These are phyloP conservation scores for Tribolium castaneum DNA, from an alignment of 1,140 invertebrate species.

Conservation along the genomic window DNA sequence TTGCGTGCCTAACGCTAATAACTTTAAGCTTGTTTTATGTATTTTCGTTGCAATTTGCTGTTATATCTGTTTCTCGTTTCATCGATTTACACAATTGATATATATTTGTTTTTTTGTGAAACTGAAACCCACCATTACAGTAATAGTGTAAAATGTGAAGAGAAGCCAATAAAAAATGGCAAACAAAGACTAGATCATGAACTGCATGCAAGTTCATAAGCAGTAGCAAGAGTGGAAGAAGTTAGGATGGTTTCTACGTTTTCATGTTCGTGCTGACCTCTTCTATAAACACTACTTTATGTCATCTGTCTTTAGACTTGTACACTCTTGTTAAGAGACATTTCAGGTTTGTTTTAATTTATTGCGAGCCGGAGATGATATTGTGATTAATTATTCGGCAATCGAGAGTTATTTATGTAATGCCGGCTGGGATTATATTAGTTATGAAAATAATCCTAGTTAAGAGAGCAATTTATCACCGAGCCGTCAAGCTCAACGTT, in stretches of 20 bases:
- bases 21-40: not conserved
- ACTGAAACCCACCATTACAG: not conserved
- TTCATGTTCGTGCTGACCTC: no score
- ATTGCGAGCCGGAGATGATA: not conserved
- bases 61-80: not conserved
- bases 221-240: no score
- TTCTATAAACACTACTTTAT: no score
- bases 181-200: no score
- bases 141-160: no score
- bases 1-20: slow-evolving; percentile 10
- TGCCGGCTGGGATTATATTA: not conserved
- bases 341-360: no score
- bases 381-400: not conserved
- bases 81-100: not conserved
- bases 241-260: no score
- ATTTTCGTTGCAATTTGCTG: slow-evolving; percentile 1
- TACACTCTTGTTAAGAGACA: no score
- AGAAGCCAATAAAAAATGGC: no score
- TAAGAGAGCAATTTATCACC: slow-evolving; percentile 43
- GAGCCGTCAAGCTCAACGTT: slow-evolving; percentile 22
- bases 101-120: not conserved
- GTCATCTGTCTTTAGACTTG: no score
- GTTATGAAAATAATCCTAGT: slow-evolving; percentile 22
- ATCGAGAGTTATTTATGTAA: not conserved
- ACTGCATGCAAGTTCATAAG: no score